A percentile compares a stretch with the other conserved stretches of the same genome.
phyloP scores from a whole-genome alignment of 2,797 vertebrate species.

The Kryptolebias ocellatus region DNA sequence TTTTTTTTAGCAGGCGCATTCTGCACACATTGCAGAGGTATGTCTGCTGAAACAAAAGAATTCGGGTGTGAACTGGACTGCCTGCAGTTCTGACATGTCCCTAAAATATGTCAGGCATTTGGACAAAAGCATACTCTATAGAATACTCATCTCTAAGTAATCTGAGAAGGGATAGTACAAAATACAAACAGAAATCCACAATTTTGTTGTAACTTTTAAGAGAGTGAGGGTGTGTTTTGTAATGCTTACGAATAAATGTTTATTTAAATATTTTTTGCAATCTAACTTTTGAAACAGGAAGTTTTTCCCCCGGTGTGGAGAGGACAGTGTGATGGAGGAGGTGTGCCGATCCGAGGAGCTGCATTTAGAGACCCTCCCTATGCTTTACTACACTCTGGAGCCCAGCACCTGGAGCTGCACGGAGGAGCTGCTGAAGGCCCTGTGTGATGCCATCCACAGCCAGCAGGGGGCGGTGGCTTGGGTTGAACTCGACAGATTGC shows the following conservation, averaged over 20 bases:
- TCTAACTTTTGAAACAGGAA: constrained; percentile 66
- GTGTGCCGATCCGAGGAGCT: constrained; percentile 79
- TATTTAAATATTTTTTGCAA: not conserved
- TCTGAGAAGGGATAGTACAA: no score
- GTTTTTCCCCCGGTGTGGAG: constrained; percentile 72
- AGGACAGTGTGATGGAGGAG: constrained; percentile 77
- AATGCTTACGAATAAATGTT: not conserved
- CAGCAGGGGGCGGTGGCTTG: constrained; percentile 81
- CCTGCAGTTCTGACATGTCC: no score
- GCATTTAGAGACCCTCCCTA: constrained; percentile 80
- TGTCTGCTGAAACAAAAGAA: no score
- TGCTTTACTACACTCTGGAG: constrained; percentile 77
- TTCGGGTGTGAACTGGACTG: no score
- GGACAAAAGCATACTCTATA: no score
- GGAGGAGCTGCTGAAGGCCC: constrained; percentile 75
- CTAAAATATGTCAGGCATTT: no score
- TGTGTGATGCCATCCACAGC: constrained; percentile 69
- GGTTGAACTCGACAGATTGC: constrained; percentile 79
- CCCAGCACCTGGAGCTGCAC: constrained; percentile 80
- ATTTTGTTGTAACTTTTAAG: no score
- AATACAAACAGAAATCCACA: no score
- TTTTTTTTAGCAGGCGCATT: no score
- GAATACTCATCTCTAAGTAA: no score
- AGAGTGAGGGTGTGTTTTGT: no score
- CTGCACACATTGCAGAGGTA: no score